Percentiles rank a stretch among this genome's conserved stretches.
These are phyloP conservation scores for Caiman crocodilus DNA, from an alignment of 2,797 vertebrate species.

Conservation along the genomic window DNA sequence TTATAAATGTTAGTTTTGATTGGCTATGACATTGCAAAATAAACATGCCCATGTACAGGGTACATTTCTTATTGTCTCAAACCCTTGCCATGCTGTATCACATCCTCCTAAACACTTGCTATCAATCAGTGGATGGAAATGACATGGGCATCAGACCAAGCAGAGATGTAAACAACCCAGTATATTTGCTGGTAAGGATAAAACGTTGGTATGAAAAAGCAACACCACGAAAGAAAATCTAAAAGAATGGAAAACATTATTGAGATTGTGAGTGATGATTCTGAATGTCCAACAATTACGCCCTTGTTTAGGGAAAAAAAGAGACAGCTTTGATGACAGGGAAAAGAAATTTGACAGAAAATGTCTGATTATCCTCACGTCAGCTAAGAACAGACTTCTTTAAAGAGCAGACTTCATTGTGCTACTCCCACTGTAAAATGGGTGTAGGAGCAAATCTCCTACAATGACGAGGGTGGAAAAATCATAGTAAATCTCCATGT, in stretches of 20 bases:
- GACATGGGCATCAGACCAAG: not conserved
- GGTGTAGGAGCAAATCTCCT: slow-evolving; percentile 37
- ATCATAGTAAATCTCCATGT: slow-evolving; percentile 29
- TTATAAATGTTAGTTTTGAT: slow-evolving; percentile 73
- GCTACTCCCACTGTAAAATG: slow-evolving; percentile 45
- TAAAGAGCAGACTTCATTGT: slow-evolving; percentile 26
- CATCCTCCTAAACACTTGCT: not conserved
- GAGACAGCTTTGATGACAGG: not conserved
- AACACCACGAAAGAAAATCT: rapidly evolving
- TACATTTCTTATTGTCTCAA: not conserved
- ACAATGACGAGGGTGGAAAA: slow-evolving; percentile 39
- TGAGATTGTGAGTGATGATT: not conserved
- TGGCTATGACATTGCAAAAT: slow-evolving; percentile 72
- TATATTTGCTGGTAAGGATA: not conserved
- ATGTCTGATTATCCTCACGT: not conserved
- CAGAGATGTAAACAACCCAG: not conserved
- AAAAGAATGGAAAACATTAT: not conserved
- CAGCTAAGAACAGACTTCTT: not conserved
- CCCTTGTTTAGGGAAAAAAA: slow-evolving; percentile 27
- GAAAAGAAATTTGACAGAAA: not conserved
- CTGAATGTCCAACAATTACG: not conserved
- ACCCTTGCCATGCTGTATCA: not conserved
- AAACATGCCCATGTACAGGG: slow-evolving; percentile 40
- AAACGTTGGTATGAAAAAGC: not conserved
- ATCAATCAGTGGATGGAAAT: not conserved